Conservation (phyloP, 2,797 vertebrate genomes). For the Capromys pilorides region DNA sequence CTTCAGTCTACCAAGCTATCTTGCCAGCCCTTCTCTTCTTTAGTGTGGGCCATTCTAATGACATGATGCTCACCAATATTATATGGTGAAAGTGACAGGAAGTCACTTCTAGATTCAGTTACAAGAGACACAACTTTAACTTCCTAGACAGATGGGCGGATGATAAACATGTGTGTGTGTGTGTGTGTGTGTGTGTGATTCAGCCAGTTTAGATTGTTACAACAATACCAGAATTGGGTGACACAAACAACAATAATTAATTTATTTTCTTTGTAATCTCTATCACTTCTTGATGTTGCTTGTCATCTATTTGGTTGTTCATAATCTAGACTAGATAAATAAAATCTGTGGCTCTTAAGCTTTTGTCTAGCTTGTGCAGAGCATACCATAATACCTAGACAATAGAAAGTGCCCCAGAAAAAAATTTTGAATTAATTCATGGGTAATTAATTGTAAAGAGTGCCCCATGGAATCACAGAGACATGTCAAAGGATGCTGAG, state of each 20-base stretch:
- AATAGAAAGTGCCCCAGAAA: neutral
- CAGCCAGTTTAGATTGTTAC: neutral
- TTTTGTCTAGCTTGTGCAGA: neutral
- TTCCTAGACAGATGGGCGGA: neutral
- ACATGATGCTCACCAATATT: neutral
- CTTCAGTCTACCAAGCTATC: too few species aligned
- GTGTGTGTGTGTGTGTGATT: neutral
- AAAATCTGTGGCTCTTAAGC: neutral
- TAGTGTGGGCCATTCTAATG: neutral
- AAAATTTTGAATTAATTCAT: neutral
- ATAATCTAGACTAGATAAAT: neutral
- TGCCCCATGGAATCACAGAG: neutral
- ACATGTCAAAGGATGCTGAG: neutral
- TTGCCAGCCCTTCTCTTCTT: neutral
- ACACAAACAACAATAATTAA: neutral
- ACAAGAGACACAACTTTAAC: neutral
- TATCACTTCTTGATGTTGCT: neutral
- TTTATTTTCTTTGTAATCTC: neutral
- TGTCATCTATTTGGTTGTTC: neutral
- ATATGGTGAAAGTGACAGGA: neutral
- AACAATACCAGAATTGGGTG: neutral
- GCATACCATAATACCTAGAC: neutral
- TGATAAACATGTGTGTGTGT: neutral
- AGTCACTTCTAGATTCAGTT: constrained; percentile 8
- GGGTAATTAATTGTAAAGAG: neutral